Base-by-base conservation (phyloP, 2,113 vertebrate genomes). In the Triplophysa siluroides region DNA sequence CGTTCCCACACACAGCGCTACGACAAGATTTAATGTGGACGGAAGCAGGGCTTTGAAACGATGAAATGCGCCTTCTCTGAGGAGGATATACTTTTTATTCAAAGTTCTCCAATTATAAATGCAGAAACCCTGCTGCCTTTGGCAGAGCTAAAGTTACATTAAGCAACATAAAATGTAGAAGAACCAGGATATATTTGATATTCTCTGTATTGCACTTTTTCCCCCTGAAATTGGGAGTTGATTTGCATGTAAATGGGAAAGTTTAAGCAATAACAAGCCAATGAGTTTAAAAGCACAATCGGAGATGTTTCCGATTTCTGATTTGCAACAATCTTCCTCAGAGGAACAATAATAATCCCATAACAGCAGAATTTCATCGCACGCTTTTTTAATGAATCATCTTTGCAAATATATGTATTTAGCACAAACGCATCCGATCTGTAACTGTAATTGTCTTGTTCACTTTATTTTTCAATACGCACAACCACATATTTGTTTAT, bases 21-120 rank as follows among this genome's bases (percentile, higher is more conserved):
- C 64, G 50, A 64, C 76, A 78, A 62, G 65, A 67, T 71, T 78
- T 70, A 70, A 78, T 82, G 75, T 72, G 77, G 50, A 64, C 76
- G 73, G 45, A 33, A 68, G 64, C 23, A 56, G 14, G 26, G 65
- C 73, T 81, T 54, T 76, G 65, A 61, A 69, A 69, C 73, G 41
- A 77, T 70, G 52, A 67, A 76, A 54, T 67, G 12, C 33, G 38
- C 65, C 41, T 76, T 68, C 50, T 33, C 64, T 76, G 72, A 60
- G 71, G 33, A 65, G 74, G 52, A 68, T 68, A 24, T 56, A 50
- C 63, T 76, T 71, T 75, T 63, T n/a, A 52, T 76, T 76, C 24
- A 9, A 65, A 76, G 61, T 76, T 76, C 61, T 65, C 19, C 24
- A 45, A 52, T 76, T 33, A 76, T 76, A 45, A 16, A 77, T 38